Percentiles rank a stretch among this genome's conserved stretches.
These are phyloP conservation scores for Paramuricea clavata DNA, from an alignment of 92 coral and sea anemone species.

Conservation along the genomic window DNA sequence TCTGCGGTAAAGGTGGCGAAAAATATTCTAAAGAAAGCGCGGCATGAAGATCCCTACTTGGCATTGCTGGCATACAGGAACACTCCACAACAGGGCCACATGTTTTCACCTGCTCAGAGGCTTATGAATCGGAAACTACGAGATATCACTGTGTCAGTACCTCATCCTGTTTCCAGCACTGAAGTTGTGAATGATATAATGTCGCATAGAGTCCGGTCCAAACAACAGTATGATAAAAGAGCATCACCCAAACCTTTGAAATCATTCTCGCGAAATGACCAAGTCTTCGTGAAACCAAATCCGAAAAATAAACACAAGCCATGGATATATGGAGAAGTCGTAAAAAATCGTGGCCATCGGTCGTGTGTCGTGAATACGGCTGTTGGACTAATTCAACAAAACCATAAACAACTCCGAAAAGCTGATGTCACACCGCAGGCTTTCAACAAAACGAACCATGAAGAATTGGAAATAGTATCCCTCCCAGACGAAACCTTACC, in stretches of 20 bases:
- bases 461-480: conserved; percentile 48
- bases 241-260: conserved; percentile 33
- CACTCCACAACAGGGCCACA: conserved; percentile 67
- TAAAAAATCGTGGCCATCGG: conserved; percentile 23
- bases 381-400: conserved; percentile 39
- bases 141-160: conserved; percentile 58
- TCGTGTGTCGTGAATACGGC: conserved; percentile 55
- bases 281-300: conserved; percentile 45
- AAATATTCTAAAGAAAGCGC: conserved; percentile 56
- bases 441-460: neutral
- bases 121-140: conserved; percentile 53
- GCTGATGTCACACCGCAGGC: conserved; percentile 40
- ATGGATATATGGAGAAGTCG: conserved; percentile 57
- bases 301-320: conserved; percentile 54
- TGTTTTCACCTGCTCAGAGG: conserved; percentile 62
- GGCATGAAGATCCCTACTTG: conserved; percentile 55
- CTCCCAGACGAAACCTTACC: conserved; percentile 3
- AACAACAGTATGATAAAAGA: conserved; percentile 31
- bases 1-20: conserved; percentile 72
- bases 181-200: conserved; percentile 24
- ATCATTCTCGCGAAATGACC: conserved; percentile 32
- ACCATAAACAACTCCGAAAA: conserved; percentile 51
- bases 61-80: conserved; percentile 69
- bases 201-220: conserved; percentile 20
- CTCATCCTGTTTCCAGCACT: conserved; percentile 28